Conservation (phyloP, 2,888 invertebrate genomes). For the Drosophila demipolita region DNA sequence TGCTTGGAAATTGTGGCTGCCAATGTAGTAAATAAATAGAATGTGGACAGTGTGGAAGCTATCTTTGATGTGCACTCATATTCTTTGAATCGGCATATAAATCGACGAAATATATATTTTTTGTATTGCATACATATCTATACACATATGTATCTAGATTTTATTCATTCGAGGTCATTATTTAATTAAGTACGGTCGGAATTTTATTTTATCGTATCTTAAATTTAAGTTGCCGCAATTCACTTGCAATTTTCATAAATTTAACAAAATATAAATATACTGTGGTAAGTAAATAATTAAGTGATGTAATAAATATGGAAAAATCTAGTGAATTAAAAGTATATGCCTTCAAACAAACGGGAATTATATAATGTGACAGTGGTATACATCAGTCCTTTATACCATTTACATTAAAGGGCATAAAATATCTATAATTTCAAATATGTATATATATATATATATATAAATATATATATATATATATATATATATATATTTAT, state of each 20-base stretch:
- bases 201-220: conserved; percentile 51
- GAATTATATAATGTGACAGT: conserved; percentile 13
- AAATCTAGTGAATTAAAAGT: not conserved
- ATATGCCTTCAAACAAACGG: not conserved
- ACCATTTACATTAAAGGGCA: not conserved
- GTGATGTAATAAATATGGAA: not conserved
- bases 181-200: conserved; percentile 52
- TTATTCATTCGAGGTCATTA: conserved; percentile 54
- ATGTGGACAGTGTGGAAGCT: conserved; percentile 71
- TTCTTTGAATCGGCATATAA: conserved; percentile 37
- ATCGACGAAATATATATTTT: conserved; percentile 20
- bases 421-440: not conserved
- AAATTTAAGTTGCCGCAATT: conserved; percentile 27
- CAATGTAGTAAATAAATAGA: conserved; percentile 47
- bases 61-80: conserved; percentile 68
- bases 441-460: not conserved
- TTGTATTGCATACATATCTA: conserved; percentile 16
- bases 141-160: conserved; percentile 18
- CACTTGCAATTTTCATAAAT: conserved; percentile 2
- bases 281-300: conserved; percentile 31
- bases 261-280: not conserved
- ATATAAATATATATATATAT: not conserved
- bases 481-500: no score
- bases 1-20: conserved; percentile 16
- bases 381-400: not conserved